phyloP scores from a whole-genome alignment of 2,113 vertebrate genomes.

The Nothocercus nigrocapillus region DNA sequence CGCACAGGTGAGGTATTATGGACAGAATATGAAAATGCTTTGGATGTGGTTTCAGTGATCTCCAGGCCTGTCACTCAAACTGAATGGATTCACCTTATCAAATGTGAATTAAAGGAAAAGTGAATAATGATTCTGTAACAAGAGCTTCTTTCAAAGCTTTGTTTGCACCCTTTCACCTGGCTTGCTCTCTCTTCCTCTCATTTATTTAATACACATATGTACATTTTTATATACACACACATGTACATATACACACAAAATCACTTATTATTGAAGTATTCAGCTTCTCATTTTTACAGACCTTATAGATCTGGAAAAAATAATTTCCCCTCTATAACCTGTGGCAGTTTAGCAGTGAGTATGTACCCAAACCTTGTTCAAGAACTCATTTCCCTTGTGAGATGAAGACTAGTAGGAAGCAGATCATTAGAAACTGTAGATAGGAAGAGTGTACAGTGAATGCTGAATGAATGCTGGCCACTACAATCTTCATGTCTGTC shows the following conservation, averaged over 20 bases:
- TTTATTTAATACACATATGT: neutral
- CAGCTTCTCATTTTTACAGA: neutral
- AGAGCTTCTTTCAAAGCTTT: neutral
- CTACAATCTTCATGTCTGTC: neutral
- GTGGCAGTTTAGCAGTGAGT: neutral
- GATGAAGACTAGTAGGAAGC: neutral
- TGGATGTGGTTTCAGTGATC: neutral
- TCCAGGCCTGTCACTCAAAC: neutral
- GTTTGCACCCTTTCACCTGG: neutral
- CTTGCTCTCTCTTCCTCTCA: neutral
- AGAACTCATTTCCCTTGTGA: neutral
- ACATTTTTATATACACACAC: too few species aligned
- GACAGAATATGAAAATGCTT: neutral
- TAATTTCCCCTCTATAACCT: neutral
- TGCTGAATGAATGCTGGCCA: too few species aligned
- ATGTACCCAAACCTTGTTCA: neutral
- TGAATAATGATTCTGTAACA: neutral
- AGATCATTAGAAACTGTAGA: neutral
- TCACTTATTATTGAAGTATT: neutral
- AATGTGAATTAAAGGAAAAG: neutral
- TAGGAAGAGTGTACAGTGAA: too few species aligned
- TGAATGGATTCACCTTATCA: neutral
- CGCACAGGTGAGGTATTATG: neutral
- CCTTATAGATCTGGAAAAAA: neutral
- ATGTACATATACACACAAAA: too few species aligned